Evolutionary conservation across 2,888 invertebrate species (phyloP).

Genomic region (Lycaena phlaeas): DNA sequence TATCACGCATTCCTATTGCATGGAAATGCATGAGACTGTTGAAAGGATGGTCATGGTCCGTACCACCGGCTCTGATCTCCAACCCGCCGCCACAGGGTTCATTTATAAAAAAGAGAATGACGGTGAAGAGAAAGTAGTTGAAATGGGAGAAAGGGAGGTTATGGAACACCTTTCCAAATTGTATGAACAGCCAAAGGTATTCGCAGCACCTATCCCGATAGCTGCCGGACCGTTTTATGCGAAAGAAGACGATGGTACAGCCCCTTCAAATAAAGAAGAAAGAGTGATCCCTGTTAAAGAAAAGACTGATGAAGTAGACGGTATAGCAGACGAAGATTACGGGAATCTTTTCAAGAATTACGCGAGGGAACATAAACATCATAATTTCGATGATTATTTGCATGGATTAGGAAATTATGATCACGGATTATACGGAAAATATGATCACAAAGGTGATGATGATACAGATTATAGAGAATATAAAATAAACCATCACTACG

Average conservation of each 20-base stretch:
- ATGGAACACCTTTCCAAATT: constrained; percentile 54
- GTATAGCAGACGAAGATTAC: constrained; percentile 46
- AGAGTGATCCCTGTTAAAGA: constrained; percentile 54
- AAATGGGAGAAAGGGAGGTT: constrained; percentile 58
- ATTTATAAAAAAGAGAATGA: constrained; percentile 65
- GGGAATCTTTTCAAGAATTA: constrained; percentile 42
- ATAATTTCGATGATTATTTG: constrained; percentile 44
- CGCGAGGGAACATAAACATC: constrained; percentile 35
- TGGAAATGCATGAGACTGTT: constrained; percentile 63
- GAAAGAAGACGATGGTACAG: constrained; percentile 39
- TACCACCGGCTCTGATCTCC: constrained; percentile 71
- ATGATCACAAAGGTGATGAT: constrained; percentile 57
- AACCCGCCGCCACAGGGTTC: constrained; percentile 74
- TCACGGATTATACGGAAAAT: constrained; percentile 36
- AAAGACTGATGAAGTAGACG: constrained; percentile 36
- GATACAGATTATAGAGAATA: constrained; percentile 68
- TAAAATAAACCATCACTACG: constrained; percentile 58
- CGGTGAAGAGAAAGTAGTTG: constrained; percentile 57
- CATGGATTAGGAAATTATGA: constrained; percentile 39
- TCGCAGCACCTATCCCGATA: constrained; percentile 37
- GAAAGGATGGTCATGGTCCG: constrained; percentile 70
- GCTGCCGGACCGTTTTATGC: constrained; percentile 35
- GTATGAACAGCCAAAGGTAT: constrained; percentile 46
- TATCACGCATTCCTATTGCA: constrained; percentile 35
- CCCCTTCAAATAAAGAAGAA: constrained; percentile 36